phyloP scores from a whole-genome alignment of 2,888 invertebrate species.

The Athripsodes cinereus region DNA sequence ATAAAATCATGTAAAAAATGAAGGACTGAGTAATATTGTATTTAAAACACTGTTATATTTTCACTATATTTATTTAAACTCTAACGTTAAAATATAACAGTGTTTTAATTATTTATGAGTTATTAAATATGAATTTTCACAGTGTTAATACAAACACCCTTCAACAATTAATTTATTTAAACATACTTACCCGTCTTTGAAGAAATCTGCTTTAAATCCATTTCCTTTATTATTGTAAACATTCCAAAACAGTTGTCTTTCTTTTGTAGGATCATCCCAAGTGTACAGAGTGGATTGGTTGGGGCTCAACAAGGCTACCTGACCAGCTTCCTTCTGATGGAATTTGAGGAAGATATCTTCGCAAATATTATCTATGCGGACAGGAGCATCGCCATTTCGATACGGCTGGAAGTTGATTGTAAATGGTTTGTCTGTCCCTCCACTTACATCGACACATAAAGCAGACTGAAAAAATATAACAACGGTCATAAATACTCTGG shows the following conservation, averaged over 20 bases:
- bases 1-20: neutral
- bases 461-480: constrained; percentile 50
- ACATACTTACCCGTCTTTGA: constrained; percentile 57
- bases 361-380: constrained; percentile 78
- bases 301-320: constrained; percentile 70
- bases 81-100: no score
- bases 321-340: constrained; percentile 55
- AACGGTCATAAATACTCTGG: no score
- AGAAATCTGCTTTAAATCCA: constrained; percentile 66
- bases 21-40: no score
- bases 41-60: no score
- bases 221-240: constrained; percentile 72
- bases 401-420: constrained; percentile 71
- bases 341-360: constrained; percentile 75
- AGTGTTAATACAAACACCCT: no score
- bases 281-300: constrained; percentile 72
- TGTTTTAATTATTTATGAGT: no score
- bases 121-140: no score
- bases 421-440: constrained; percentile 68
- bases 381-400: constrained; percentile 70
- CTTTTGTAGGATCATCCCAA: constrained; percentile 77
- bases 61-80: no score
- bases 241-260: constrained; percentile 71
- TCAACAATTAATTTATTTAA: no score
- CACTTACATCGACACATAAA: constrained; percentile 63